These are phyloP conservation scores for Dynastes tityus DNA, from an alignment of 2,888 invertebrate species.

Conservation along the genomic window DNA sequence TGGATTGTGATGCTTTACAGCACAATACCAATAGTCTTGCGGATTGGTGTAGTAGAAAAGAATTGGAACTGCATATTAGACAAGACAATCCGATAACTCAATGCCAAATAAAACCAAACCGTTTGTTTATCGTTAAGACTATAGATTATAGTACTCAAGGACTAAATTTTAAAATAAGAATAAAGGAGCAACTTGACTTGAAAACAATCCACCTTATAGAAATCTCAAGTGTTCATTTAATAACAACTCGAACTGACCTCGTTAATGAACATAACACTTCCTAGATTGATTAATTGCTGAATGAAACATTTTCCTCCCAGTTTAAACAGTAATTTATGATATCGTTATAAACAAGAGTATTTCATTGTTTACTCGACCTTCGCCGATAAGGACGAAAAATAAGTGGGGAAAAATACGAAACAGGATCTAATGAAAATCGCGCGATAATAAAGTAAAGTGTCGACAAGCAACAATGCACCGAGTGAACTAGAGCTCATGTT, in stretches of 20 bases:
- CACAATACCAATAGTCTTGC: no score
- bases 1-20: no score
- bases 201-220: no score
- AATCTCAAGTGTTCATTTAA: background rate
- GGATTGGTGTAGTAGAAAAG: no score
- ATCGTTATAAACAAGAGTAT: constrained; percentile 12
- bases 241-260: background rate
- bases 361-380: constrained; percentile 28
- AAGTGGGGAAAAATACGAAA: constrained; percentile 21
- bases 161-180: no score
- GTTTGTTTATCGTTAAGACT: no score
- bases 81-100: no score
- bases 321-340: constrained; percentile 5
- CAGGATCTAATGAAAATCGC: constrained; percentile 40
- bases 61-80: no score
- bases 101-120: no score
- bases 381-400: constrained; percentile 30
- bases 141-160: no score
- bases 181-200: no score
- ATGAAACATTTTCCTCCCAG: background rate
- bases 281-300: background rate
- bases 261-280: background rate
- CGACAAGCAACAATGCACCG: constrained; percentile 3
- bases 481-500: background rate
- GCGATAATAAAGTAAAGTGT: constrained; percentile 17